Evolutionary conservation across 2,797 vertebrate species (phyloP).

Genomic region (Hirundo rustica): DNA sequence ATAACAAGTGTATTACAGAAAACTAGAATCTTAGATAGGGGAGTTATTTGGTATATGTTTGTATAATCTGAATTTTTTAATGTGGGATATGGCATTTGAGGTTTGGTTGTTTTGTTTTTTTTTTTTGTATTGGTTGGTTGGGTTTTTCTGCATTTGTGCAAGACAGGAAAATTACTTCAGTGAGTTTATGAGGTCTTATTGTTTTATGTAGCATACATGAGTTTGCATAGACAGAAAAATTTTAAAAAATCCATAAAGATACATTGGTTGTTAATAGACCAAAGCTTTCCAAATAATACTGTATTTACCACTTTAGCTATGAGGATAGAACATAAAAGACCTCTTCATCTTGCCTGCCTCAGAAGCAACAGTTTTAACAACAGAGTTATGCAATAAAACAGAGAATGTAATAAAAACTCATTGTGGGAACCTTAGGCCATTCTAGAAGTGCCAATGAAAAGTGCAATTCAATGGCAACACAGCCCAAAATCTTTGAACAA

Average conservation of each 20-base stretch:
- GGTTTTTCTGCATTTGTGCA: background rate
- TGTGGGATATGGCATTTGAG: background rate
- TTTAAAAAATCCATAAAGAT: background rate
- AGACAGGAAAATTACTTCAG: background rate
- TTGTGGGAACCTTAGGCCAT: background rate
- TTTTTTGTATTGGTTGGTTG: background rate
- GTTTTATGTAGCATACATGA: background rate
- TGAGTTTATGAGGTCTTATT: background rate
- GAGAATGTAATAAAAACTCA: background rate
- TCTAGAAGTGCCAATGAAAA: background rate
- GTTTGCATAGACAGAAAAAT: background rate
- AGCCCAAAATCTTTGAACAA: background rate
- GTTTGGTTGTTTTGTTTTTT: background rate
- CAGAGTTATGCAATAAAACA: background rate
- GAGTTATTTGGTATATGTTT: background rate
- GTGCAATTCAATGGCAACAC: background rate
- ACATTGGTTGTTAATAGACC: background rate
- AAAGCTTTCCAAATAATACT: background rate
- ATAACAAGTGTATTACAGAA: background rate
- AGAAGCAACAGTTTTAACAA: background rate
- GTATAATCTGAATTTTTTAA: background rate
- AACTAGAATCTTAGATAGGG: background rate
- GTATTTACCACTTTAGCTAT: background rate
- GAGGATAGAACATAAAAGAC: background rate
- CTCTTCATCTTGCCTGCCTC: background rate